Percentiles rank a stretch among this genome's conserved stretches.
Evolutionary conservation across 2,113 vertebrate species (phyloP).

Genomic region (Clupea harengus): DNA sequence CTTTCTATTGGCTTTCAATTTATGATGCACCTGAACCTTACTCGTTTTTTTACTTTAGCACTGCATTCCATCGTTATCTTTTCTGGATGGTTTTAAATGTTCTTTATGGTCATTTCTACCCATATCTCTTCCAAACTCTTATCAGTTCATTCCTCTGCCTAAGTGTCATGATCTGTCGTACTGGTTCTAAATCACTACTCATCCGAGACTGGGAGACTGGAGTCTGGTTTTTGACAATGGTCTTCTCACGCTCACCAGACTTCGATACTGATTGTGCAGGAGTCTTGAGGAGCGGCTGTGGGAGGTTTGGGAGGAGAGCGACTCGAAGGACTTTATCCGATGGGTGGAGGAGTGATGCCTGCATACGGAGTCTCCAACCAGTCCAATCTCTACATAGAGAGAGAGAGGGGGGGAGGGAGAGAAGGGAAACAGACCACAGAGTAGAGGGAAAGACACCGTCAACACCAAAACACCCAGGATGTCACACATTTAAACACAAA

Average conservation of each 20-base stretch:
- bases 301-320: conserved; percentile 81
- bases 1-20: too few relatives aligned
- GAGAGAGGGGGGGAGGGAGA: background rate
- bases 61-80: too few relatives aligned
- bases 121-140: too few relatives aligned
- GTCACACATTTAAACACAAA: conserved; percentile 3
- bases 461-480: background rate
- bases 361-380: conserved; percentile 80
- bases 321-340: conserved; percentile 94
- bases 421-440: background rate
- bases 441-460: background rate
- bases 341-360: conserved; percentile 77
- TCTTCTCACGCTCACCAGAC: conserved; percentile 82
- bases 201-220: too few relatives aligned
- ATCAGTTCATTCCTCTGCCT: too few relatives aligned
- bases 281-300: conserved; percentile 83
- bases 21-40: too few relatives aligned
- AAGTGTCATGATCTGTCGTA: too few relatives aligned
- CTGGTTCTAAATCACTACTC: too few relatives aligned
- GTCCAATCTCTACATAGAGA: conserved; percentile 72
- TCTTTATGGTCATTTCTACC: too few relatives aligned
- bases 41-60: too few relatives aligned
- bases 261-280: conserved; percentile 90
- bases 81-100: too few relatives aligned
- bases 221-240: too few relatives aligned